Evolutionary conservation across 2,797 vertebrate genomes (phyloP).

Genomic region (Synaphobranchus kaupii): DNA sequence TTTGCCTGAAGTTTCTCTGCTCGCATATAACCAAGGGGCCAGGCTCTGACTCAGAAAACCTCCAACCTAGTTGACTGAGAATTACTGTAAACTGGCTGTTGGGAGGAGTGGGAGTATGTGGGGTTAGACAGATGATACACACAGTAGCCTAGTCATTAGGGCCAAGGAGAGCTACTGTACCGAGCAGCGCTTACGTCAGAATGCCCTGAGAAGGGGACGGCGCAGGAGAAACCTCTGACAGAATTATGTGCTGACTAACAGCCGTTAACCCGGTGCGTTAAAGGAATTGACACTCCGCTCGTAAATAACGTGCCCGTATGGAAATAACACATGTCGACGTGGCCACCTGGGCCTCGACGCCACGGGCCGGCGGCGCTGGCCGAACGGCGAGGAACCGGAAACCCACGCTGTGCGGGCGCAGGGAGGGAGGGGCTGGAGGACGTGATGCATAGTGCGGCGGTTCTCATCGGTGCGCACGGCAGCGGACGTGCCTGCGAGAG

Average conservation of each 20-base stretch:
- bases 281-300: not conserved
- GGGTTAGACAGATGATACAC: not conserved
- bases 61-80: conserved; percentile 1
- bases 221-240: not conserved
- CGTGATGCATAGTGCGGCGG: not conserved
- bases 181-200: not conserved
- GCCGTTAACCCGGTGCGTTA: conserved; percentile 8
- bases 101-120: not conserved
- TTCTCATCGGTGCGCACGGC: not conserved
- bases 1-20: not conserved
- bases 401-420: not conserved
- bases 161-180: conserved; percentile 6
- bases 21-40: not conserved
- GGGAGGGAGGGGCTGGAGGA: not conserved
- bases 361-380: not conserved
- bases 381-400: not conserved
- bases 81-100: conserved; percentile 15
- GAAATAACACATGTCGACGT: conserved; percentile 23
- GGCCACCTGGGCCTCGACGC: not conserved
- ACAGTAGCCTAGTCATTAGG: conserved; percentile 3
- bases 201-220: not conserved
- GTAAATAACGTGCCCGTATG: conserved; percentile 21
- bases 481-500: not conserved
- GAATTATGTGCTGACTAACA: conserved; percentile 1
- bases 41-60: not conserved